phyloP scores from a whole-genome alignment of 2,113 vertebrate genomes.

The Dromas ardeola region DNA sequence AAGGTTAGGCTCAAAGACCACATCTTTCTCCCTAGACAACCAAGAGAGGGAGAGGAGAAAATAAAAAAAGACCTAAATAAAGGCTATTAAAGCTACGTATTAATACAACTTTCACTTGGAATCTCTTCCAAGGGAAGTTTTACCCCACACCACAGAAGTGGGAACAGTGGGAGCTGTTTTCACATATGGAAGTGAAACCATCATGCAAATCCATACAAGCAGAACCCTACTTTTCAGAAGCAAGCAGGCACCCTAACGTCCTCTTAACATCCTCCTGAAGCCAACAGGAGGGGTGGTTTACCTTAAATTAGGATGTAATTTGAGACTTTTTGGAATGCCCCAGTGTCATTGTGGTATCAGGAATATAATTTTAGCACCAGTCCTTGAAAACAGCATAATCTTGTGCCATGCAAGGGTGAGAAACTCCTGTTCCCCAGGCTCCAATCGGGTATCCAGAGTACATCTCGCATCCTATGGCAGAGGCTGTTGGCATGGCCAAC shows the following conservation, averaged over 20 bases:
- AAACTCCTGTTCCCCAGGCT: neutral
- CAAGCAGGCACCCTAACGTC: neutral
- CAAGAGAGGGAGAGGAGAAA: neutral
- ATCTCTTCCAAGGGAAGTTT: neutral
- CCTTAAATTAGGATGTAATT: neutral
- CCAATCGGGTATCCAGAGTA: neutral
- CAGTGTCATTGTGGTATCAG: neutral
- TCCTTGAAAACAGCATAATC: neutral
- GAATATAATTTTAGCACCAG: neutral
- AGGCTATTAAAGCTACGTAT: neutral
- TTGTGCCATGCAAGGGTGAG: neutral
- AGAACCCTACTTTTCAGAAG: neutral
- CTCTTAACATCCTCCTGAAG: neutral
- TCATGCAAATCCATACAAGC: neutral
- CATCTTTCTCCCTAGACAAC: neutral
- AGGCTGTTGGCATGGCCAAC: neutral
- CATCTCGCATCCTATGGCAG: neutral
- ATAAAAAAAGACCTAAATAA: neutral
- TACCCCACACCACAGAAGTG: neutral
- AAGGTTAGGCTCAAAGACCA: neutral
- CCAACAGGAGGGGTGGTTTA: neutral
- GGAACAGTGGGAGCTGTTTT: neutral
- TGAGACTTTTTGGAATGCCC: neutral
- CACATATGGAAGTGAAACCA: neutral
- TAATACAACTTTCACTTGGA: neutral